Evolutionary conservation across 2,888 invertebrate species (phyloP).

Genomic region (Aproaerema taeniolella): DNA sequence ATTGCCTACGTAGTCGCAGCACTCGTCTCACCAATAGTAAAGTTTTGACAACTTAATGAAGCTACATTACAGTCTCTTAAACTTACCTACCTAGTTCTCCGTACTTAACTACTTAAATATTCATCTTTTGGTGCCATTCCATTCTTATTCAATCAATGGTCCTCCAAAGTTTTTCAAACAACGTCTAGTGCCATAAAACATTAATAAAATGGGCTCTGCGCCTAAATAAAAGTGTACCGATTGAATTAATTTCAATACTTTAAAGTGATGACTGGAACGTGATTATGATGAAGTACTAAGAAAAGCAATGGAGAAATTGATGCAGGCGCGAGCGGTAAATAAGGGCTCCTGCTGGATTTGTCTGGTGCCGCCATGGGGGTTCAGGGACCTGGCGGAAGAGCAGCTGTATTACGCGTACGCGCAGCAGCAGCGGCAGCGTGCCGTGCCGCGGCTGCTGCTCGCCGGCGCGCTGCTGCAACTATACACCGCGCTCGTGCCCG

Average conservation of each 20-base stretch:
- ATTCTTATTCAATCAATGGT: too few relatives aligned
- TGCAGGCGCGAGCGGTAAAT: conserved; percentile 36
- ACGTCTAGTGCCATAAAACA: too few relatives aligned
- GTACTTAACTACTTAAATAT: too few relatives aligned
- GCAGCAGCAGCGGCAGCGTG: conserved; percentile 55
- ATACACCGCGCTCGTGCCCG: conserved; percentile 55
- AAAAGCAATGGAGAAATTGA: conserved; percentile 50
- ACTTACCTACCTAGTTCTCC: too few relatives aligned
- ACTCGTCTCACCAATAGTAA: too few relatives aligned
- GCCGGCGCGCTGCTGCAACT: conserved; percentile 52
- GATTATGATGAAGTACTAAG: background rate
- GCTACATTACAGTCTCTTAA: too few relatives aligned
- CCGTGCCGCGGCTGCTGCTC: conserved; percentile 53
- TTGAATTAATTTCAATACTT: background rate
- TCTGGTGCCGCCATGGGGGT: conserved; percentile 59
- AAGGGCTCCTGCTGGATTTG: conserved; percentile 41
- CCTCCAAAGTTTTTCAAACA: too few relatives aligned
- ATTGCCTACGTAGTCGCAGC: too few relatives aligned
- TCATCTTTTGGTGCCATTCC: too few relatives aligned
- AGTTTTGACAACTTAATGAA: too few relatives aligned
- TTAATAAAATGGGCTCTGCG: too few relatives aligned
- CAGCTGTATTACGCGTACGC: conserved; percentile 58
- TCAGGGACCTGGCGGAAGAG: conserved; percentile 54
- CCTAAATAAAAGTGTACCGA: background rate
- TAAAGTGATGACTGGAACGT: background rate